A percentile compares a stretch with the other conserved stretches of the same genome.
Evolutionary conservation across 2,797 vertebrate genomes (phyloP).

Genomic region (Chaetophractus vellerosus): DNA sequence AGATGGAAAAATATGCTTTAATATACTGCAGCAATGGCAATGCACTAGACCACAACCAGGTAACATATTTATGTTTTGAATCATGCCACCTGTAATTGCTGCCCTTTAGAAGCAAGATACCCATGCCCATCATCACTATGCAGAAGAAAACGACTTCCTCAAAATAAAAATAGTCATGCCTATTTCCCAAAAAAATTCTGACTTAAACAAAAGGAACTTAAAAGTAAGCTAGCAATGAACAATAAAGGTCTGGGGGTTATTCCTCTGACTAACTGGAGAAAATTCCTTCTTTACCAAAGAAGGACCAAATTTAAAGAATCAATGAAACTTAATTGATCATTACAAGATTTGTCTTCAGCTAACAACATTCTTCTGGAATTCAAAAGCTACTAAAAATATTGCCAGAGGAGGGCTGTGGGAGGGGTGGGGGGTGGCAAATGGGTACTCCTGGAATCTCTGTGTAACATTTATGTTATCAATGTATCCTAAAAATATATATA

Average conservation of each 20-base stretch:
- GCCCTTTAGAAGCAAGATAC: slow-evolving; percentile 14
- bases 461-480: no score
- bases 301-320: slow-evolving; percentile 34
- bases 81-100: slow-evolving; percentile 28
- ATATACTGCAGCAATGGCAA: background rate
- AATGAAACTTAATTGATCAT: slow-evolving; percentile 21
- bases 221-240: background rate
- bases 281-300: background rate
- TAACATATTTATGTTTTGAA: slow-evolving; percentile 50
- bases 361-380: slow-evolving; percentile 49
- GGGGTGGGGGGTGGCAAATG: no score
- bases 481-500: no score
- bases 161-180: slow-evolving; percentile 38
- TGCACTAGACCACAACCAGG: background rate
- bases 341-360: slow-evolving; percentile 36
- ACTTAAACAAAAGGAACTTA: background rate
- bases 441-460: no score
- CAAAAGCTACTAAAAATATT: slow-evolving; percentile 43
- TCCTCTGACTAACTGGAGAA: background rate
- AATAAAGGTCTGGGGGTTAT: background rate
- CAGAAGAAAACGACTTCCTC: background rate
- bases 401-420: no score
- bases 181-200: background rate
- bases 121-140: background rate
- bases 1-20: slow-evolving; percentile 37